phyloP scores from a whole-genome alignment of 2,797 vertebrate genomes.

The Cyclura pinguis region DNA sequence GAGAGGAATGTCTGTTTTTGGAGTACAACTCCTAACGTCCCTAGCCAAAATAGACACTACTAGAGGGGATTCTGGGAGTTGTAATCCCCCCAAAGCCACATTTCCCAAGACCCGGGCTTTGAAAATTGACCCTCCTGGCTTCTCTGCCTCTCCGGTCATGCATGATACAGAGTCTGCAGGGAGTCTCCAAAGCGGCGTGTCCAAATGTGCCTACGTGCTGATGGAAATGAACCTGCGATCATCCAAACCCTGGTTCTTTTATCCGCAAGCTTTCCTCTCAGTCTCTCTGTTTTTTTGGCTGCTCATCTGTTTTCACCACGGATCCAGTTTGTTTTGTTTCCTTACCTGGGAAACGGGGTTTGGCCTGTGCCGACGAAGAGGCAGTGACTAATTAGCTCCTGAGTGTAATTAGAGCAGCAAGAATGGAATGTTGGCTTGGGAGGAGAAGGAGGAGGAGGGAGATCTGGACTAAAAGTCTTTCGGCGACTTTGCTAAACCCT shows the following conservation, averaged over 20 bases:
- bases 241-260: no score
- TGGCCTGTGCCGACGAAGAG: background rate
- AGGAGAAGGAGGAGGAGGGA: background rate
- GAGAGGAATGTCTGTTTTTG: background rate
- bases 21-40: background rate
- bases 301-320: background rate
- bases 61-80: background rate
- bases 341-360: background rate
- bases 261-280: background rate
- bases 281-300: background rate
- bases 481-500: background rate
- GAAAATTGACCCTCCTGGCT: no score
- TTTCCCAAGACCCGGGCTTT: background rate
- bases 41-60: background rate
- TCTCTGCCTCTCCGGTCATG: background rate
- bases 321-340: constrained; percentile 1
- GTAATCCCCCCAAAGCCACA: no score
- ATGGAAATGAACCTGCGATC: background rate
- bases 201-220: background rate
- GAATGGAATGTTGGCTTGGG: background rate
- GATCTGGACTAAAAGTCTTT: background rate
- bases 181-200: background rate
- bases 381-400: background rate
- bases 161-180: background rate
- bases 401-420: background rate